Percentiles rank a stretch among this genome's conserved stretches.
These are phyloP conservation scores for Fabriciana adippe DNA, from an alignment of 2,888 invertebrate species.

Conservation along the genomic window DNA sequence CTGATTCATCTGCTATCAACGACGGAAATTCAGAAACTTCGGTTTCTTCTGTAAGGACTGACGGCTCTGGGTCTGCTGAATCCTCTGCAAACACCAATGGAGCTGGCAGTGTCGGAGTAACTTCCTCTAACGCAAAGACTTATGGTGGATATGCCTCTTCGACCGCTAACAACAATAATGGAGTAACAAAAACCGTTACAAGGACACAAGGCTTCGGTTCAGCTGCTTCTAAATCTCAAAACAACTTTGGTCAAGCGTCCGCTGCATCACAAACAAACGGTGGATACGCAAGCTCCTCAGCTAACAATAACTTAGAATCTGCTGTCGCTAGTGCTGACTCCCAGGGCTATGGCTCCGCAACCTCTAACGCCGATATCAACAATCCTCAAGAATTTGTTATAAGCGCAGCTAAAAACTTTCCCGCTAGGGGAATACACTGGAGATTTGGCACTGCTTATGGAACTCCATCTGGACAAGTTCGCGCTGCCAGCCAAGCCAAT, in stretches of 20 bases:
- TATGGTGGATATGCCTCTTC: slow-evolving; percentile 59
- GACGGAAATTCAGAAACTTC: slow-evolving; percentile 58
- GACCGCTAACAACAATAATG: slow-evolving; percentile 55
- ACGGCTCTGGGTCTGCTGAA: slow-evolving; percentile 57
- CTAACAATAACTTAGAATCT: slow-evolving; percentile 49
- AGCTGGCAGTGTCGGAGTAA: slow-evolving; percentile 52
- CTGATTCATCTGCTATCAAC: slow-evolving; percentile 57
- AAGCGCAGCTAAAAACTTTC: slow-evolving; percentile 52
- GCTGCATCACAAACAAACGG: slow-evolving; percentile 51
- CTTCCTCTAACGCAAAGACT: slow-evolving; percentile 60
- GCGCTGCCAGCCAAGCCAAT: slow-evolving; percentile 45
- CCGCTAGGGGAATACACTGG: slow-evolving; percentile 61
- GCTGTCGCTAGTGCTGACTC: slow-evolving; percentile 53
- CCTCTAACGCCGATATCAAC: slow-evolving; percentile 59
- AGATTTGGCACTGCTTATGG: slow-evolving; percentile 67
- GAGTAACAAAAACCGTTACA: slow-evolving; percentile 55
- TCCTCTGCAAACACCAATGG: slow-evolving; percentile 62
- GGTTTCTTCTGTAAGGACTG: slow-evolving; percentile 53
- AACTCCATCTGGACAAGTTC: slow-evolving; percentile 50
- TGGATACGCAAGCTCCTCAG: slow-evolving; percentile 51
- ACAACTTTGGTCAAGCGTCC: slow-evolving; percentile 45
- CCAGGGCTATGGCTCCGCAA: slow-evolving; percentile 56
- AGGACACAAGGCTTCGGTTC: slow-evolving; percentile 52
- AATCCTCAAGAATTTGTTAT: slow-evolving; percentile 50
- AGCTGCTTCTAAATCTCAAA: slow-evolving; percentile 57